Evolutionary conservation across 2,113 vertebrate species (phyloP).

Genomic region (Sylvilagus bachmani): DNA sequence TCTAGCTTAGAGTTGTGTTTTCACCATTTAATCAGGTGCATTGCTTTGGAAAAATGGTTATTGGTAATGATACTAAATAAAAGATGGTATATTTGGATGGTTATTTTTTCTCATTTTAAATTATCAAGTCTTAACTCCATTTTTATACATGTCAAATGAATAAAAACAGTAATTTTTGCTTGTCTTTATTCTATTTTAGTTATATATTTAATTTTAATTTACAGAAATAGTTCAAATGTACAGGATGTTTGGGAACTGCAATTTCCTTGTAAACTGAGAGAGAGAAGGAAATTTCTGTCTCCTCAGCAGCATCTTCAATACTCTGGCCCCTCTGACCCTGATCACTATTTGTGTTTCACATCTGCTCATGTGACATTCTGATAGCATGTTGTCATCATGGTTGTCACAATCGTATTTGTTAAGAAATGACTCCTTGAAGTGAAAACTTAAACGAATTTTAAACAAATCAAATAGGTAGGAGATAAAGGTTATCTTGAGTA

Average conservation of each 20-base stretch:
- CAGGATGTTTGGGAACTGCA: not conserved
- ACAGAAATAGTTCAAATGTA: not conserved
- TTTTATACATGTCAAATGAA: not conserved
- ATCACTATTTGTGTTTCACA: not conserved
- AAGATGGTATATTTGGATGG: not conserved
- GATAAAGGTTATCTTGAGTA: not conserved
- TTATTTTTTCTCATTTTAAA: conserved; percentile 10
- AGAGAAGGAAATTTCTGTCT: not conserved
- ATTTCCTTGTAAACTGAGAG: not conserved
- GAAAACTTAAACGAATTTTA: not conserved
- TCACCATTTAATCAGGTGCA: conserved; percentile 32
- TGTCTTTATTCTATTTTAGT: too few relatives aligned
- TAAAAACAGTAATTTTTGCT: not conserved
- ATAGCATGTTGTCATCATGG: not conserved
- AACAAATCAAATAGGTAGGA: not conserved
- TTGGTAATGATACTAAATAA: not conserved
- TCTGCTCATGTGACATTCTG: not conserved
- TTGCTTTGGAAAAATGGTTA: conserved; percentile 20
- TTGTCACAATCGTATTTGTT: not conserved
- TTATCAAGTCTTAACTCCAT: not conserved
- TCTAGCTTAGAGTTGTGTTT: not conserved
- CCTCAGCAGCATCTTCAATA: not conserved
- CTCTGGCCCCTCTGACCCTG: not conserved
- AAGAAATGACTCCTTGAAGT: not conserved
- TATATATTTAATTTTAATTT: not conserved